Base-by-base conservation (phyloP, 1,140 invertebrate species). In the Meloidogyne exigua region DNA sequence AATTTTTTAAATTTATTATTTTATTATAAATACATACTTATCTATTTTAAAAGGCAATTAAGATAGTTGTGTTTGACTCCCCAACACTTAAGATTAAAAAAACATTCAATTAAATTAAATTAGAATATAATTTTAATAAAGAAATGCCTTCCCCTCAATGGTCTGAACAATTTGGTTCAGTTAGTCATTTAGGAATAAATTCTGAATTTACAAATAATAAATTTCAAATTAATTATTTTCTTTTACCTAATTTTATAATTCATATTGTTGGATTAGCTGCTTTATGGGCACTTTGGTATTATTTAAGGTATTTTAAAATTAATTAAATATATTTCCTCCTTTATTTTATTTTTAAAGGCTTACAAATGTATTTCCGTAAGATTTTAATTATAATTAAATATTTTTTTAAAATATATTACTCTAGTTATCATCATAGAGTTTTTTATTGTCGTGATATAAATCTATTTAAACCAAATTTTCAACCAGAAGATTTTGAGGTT, bases 281-380 rank as follows among this genome's bases (percentile, higher is more conserved):
- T 80, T 78, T 87, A 49, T 87, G 83, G 78, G 85, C 85, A 49
- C 74, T 87, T 18, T 87, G 86, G 86, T 87, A 87, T 72, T 87
- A 87, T 78, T 75, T 87, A 70, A 82, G 85, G 85, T 88, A 77
- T 66, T 12, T 12, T 28, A 12, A 32, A 63, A n/a, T 44, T 72
- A 66, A 39, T 32, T n/a, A 28, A 70, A 42, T 25, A 80, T 79
- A 42, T 13, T 68, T 23, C 49, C 12, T 32, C 32, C 67, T 32
- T 15, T 64, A 25, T 42, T 57, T 42, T 73, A 88, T 77, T 15
- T 57, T 57, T 57, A 9, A 71, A 87, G 85, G 76, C 88, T 87
- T 76, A 87, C 85, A 44, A 84, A 81, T 42, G 86, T 88, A 21
- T 87, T 87, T 70, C 85, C 85, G 12, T 86, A 36, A 25, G 72